Evolutionary conservation across 1,140 invertebrate species (phyloP).

Genomic region (Aphis craccivora): DNA sequence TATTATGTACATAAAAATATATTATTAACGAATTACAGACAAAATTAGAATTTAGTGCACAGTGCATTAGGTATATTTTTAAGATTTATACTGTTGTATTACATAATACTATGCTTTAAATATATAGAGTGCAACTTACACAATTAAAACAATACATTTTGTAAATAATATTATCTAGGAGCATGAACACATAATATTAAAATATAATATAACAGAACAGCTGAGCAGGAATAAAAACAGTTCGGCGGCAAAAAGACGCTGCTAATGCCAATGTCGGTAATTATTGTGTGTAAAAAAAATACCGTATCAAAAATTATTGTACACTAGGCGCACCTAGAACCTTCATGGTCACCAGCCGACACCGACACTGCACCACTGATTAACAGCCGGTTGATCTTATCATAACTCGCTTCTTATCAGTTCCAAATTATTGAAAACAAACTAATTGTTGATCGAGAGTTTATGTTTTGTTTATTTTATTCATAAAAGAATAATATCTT

Average conservation of each 20-base stretch:
- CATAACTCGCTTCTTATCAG: background rate
- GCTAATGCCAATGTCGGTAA: background rate
- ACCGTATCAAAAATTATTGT: slow-evolving; percentile 21
- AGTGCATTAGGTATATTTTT: too few relatives aligned
- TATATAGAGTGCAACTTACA: too few relatives aligned
- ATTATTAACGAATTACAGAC: too few relatives aligned
- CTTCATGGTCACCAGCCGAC: background rate
- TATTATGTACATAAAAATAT: too few relatives aligned
- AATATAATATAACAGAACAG: too few relatives aligned
- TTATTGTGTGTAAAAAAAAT: background rate
- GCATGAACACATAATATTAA: background rate
- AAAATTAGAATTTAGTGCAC: too few relatives aligned
- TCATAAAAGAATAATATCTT: background rate
- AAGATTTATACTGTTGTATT: too few relatives aligned
- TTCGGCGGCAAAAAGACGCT: background rate
- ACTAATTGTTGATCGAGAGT: background rate
- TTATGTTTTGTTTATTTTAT: background rate
- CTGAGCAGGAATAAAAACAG: background rate
- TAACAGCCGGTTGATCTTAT: slow-evolving; percentile 31
- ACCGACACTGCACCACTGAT: background rate
- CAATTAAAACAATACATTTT: too few relatives aligned
- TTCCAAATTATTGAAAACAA: background rate
- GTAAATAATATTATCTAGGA: background rate
- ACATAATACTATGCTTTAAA: too few relatives aligned
- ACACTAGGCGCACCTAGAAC: background rate